Evolutionary conservation across 1,140 invertebrate genomes (phyloP), one percentile per base, ranked within the genome.

Genomic region (Eriosoma lanigerum): DNA sequence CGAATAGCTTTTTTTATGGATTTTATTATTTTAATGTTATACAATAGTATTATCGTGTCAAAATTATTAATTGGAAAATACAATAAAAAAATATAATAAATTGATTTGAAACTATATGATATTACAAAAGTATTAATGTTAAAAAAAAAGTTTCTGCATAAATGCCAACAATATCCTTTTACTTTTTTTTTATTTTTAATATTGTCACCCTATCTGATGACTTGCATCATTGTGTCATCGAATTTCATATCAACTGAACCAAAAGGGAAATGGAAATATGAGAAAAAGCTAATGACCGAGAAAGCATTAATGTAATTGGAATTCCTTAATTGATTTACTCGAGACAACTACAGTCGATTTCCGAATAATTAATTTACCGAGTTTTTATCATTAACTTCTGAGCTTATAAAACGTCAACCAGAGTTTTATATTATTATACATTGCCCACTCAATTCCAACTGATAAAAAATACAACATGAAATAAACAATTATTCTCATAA

Each of bases 341-440:
- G 17, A 29, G 26, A 38, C 32, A 60, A 60, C 58, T 26, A 6
- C 6, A 29, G 15, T 29, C 26, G 58, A 60, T 60, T 60, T 26
- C 24, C 8, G 26, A 60, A 60, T 60, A 60, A 60, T 60, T 60
- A 60, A 60, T 60, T 60, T 29, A 60, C 21, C 26, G 24, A 60
- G 24, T 29, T 60, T 29, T 60, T 60, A 60, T 60, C 26, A 60
- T 60, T 60, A 15, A 0, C 58, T 60, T 60, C 26, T 29, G 58
- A 29, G 26, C 58, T 60, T 60, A 60, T 60, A 21, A 60, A 19
- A 60, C 26, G 58, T 29, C 58, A 60, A 29, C 6, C 1, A 13
- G 15, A 3, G 1, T 8, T n/a, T 60, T 60, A 60, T 15, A 60
- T 29, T 60, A 26, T 17, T 60, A 26, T 60, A 24, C 6, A 24